Conservation (phyloP, 1,140 invertebrate genomes). For the Whitmania pigra region DNA sequence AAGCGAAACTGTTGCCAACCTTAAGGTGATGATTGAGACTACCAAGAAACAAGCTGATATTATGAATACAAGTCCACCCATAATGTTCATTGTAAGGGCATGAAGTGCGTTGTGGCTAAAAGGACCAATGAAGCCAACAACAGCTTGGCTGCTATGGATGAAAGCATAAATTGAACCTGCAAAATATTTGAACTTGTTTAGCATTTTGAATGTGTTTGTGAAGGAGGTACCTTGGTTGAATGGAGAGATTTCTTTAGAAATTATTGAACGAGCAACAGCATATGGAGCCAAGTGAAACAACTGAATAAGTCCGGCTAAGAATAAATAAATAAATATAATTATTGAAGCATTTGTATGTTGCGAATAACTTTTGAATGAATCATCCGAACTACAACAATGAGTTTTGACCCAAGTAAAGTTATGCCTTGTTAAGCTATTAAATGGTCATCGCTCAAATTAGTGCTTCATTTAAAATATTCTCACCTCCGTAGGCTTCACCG, state of each 20-base stretch:
- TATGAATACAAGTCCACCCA: slow-evolving; percentile 24
- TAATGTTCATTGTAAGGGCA: slow-evolving; percentile 14
- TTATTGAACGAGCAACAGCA: slow-evolving; percentile 23
- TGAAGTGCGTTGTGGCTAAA: slow-evolving; percentile 21
- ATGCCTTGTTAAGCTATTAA: too few relatives aligned
- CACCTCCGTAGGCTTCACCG: slow-evolving; percentile 5
- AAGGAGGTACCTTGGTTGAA: slow-evolving; percentile 21
- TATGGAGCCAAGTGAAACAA: slow-evolving; percentile 24
- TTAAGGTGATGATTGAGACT: slow-evolving; percentile 19
- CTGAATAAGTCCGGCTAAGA: slow-evolving; percentile 21
- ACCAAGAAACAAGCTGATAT: slow-evolving; percentile 21
- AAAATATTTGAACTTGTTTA: not conserved
- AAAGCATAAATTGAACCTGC: slow-evolving; percentile 26
- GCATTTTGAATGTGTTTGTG: not conserved
- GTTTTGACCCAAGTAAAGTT: not conserved
- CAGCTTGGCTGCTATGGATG: slow-evolving; percentile 23
- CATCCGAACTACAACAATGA: not conserved
- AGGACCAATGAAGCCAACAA: slow-evolving; percentile 23
- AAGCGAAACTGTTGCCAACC: not conserved
- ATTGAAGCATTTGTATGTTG: not conserved
- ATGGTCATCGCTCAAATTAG: too few relatives aligned
- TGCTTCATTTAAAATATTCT: not conserved
- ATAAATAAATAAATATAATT: too few relatives aligned
- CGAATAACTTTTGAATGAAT: not conserved
- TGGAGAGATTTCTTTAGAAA: slow-evolving; percentile 19